Evolutionary conservation across 2,888 invertebrate species (phyloP).

Genomic region (Agrilus cyanescens): DNA sequence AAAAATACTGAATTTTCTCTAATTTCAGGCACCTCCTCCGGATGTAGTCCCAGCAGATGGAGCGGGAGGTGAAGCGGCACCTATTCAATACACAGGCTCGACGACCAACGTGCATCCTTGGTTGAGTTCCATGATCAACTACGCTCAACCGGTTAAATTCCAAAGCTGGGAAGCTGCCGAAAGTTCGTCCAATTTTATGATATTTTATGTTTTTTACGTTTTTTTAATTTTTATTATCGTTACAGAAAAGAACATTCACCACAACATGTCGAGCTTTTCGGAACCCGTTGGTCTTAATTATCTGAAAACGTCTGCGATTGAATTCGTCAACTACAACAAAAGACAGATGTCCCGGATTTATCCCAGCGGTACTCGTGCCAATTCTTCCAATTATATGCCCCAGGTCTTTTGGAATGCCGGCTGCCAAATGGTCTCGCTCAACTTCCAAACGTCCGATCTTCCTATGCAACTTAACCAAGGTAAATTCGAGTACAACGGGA

Average conservation of each 20-base stretch:
- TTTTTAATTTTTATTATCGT: constrained; percentile 14
- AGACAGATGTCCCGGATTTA: constrained; percentile 98
- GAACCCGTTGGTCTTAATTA: constrained; percentile 95
- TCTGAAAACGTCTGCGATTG: constrained; percentile 90
- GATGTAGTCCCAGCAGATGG: constrained; percentile 46
- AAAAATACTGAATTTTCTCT: too few species aligned
- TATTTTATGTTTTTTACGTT: neutral
- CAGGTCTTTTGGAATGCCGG: constrained; percentile 99
- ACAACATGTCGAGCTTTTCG: constrained; percentile 99
- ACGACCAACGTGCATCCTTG: constrained; percentile 99
- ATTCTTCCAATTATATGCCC: constrained; percentile 99
- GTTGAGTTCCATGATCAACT: constrained; percentile 98
- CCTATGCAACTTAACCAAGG: constrained; percentile 99
- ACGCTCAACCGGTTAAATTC: constrained; percentile 99
- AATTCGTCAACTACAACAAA: constrained; percentile 99
- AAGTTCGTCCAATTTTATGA: constrained; percentile 50
- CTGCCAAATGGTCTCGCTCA: constrained; percentile 98
- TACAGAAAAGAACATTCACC: constrained; percentile 86
- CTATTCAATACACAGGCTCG: constrained; percentile 84
- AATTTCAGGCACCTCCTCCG: constrained; percentile 34
- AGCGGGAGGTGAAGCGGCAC: constrained; percentile 44
- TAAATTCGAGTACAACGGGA: constrained; percentile 99
- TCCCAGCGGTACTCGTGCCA: constrained; percentile 96
- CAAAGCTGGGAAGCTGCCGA: constrained; percentile 95
- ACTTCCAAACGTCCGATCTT: constrained; percentile 97